A percentile compares a stretch with the other conserved stretches of the same genome.
Conservation (phyloP, 1,140 invertebrate species). For the Megathymus violae region DNA sequence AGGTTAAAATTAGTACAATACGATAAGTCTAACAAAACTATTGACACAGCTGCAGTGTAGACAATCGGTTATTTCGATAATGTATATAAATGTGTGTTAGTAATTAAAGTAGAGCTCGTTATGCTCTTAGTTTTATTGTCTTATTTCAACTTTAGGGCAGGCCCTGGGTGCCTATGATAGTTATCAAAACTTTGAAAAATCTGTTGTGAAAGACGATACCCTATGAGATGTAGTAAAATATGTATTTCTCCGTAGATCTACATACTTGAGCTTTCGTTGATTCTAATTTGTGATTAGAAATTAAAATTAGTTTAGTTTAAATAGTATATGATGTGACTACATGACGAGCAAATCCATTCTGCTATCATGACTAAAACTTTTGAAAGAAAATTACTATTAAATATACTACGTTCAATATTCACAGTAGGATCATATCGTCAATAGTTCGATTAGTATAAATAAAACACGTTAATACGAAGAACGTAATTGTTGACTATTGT, state of each 20-base stretch:
- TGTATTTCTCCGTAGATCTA: slow-evolving; percentile 57
- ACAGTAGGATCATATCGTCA: no score
- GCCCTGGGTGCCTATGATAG: slow-evolving; percentile 48
- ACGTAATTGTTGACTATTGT: no score
- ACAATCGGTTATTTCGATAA: slow-evolving; percentile 52
- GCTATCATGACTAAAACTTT: no score
- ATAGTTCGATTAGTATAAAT: no score
- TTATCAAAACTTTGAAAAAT: slow-evolving; percentile 60
- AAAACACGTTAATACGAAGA: not conserved
- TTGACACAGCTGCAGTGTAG: slow-evolving; percentile 59
- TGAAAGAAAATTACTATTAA: no score
- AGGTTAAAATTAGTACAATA: slow-evolving; percentile 66
- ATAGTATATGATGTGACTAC: slow-evolving; percentile 35
- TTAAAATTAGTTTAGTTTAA: slow-evolving; percentile 41
- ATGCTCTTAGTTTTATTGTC: slow-evolving; percentile 50
- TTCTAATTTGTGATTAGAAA: slow-evolving; percentile 53
- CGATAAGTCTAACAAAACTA: slow-evolving; percentile 54
- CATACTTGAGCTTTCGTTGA: slow-evolving; percentile 57
- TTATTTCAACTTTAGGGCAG: slow-evolving; percentile 51
- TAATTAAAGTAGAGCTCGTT: slow-evolving; percentile 52
- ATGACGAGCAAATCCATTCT: not conserved
- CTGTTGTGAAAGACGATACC: slow-evolving; percentile 81
- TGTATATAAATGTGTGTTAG: slow-evolving; percentile 72
- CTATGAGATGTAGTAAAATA: slow-evolving; percentile 69
- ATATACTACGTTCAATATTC: no score